Conservation (phyloP, 2,888 invertebrate genomes). For the Eupeodes luniger region DNA sequence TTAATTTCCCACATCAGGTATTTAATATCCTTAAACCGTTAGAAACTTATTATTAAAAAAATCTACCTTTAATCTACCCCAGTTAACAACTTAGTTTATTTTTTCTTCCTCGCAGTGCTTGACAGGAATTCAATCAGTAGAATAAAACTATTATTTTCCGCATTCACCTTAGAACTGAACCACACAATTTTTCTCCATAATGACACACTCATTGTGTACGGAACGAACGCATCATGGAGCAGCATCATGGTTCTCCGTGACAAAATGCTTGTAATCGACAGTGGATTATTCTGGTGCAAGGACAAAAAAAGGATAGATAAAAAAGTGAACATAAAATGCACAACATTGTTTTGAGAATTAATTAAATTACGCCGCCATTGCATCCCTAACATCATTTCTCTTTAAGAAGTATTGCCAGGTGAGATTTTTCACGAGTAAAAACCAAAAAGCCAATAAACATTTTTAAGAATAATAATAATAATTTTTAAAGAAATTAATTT, state of each 20-base stretch:
- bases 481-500: too few relatives aligned
- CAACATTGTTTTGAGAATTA: conserved; percentile 20
- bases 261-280: conserved; percentile 17
- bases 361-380: conserved; percentile 14
- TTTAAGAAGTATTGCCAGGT: conserved; percentile 3
- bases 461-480: too few relatives aligned
- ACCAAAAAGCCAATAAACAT: too few relatives aligned
- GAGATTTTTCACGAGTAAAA: not conserved
- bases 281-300: not conserved
- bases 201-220: conserved; percentile 19
- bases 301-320: not conserved
- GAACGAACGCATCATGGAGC: not conserved
- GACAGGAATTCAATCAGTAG: not conserved
- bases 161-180: not conserved
- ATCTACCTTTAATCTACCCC: not conserved
- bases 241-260: not conserved
- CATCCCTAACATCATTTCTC: not conserved
- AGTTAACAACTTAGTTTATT: not conserved
- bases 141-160: not conserved
- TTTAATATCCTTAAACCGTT: too few relatives aligned
- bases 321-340: conserved; percentile 5
- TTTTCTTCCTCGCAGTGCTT: not conserved
- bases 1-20: too few relatives aligned
- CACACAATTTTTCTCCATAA: not conserved
- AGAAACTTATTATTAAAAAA: not conserved